Conservation (phyloP, 2,797 vertebrate species). For the Manis pentadactyla region DNA sequence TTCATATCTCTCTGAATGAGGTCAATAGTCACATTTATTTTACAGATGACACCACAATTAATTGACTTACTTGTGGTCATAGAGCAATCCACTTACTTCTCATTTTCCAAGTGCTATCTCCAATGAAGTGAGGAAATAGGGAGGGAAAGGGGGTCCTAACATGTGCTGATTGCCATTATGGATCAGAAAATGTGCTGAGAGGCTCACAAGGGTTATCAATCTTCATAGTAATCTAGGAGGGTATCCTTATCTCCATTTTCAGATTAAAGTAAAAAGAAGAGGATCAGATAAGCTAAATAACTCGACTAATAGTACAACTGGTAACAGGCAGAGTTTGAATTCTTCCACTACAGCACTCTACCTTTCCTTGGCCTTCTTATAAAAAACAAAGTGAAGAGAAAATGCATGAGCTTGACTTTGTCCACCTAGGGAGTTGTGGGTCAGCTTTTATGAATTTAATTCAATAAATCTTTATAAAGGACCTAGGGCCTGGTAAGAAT, state of each 20-base stretch:
- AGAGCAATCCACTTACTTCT: conserved; percentile 50
- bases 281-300: not conserved
- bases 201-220: not conserved
- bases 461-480: not conserved
- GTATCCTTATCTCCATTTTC: not conserved
- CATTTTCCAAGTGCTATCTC: conserved; percentile 47
- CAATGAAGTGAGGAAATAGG: conserved; percentile 4
- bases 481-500: not conserved
- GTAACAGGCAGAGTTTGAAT: not conserved
- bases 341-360: not conserved
- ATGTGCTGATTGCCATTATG: not conserved
- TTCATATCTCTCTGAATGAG: conserved; percentile 53
- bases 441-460: not conserved
- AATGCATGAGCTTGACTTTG: not conserved
- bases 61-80: conserved; percentile 40
- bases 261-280: conserved; percentile 31
- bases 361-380: not conserved
- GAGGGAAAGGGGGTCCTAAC: not conserved
- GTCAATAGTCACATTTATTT: conserved; percentile 70
- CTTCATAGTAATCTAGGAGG: not conserved
- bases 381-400: not conserved
- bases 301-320: not conserved
- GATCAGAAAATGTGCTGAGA: not conserved
- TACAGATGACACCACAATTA: conserved; percentile 58
- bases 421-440: not conserved